Evolutionary conservation across 2,113 vertebrate genomes (phyloP).

Genomic region (Uria lomvia): DNA sequence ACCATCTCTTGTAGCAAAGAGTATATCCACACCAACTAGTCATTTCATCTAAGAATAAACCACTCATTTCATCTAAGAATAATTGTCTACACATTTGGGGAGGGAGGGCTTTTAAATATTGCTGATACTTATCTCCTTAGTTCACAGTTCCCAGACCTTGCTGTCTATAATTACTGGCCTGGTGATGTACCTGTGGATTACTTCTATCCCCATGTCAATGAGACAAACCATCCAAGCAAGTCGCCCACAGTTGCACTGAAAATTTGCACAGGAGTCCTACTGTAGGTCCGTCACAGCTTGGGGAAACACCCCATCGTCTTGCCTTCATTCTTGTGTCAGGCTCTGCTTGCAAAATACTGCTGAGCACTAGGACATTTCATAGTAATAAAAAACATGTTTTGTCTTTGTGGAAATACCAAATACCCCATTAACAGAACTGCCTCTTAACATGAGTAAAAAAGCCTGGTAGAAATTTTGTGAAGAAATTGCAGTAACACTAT

Average conservation of each 20-base stretch:
- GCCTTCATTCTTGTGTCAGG: background rate
- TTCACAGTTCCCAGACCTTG: background rate
- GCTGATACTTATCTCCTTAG: background rate
- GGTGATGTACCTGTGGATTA: background rate
- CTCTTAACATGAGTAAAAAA: background rate
- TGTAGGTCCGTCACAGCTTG: rapidly evolving
- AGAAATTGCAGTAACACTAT: background rate
- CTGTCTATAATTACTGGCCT: background rate
- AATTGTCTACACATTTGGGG: background rate
- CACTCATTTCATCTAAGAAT: background rate
- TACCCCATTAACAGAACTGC: background rate
- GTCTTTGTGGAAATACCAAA: background rate
- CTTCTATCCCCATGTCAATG: background rate
- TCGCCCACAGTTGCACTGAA: background rate
- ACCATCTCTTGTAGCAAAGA: background rate
- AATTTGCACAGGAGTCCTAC: background rate
- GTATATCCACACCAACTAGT: background rate
- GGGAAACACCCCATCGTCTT: background rate
- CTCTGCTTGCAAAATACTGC: background rate
- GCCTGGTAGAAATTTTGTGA: background rate
- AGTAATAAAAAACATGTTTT: background rate
- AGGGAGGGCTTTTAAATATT: background rate
- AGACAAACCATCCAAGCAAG: background rate
- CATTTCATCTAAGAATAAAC: background rate
- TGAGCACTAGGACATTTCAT: background rate